Percentiles rank a stretch among this genome's conserved stretches.
phyloP scores from a whole-genome alignment of 2,888 invertebrate species.

The Drosophila suboccidentalis region DNA sequence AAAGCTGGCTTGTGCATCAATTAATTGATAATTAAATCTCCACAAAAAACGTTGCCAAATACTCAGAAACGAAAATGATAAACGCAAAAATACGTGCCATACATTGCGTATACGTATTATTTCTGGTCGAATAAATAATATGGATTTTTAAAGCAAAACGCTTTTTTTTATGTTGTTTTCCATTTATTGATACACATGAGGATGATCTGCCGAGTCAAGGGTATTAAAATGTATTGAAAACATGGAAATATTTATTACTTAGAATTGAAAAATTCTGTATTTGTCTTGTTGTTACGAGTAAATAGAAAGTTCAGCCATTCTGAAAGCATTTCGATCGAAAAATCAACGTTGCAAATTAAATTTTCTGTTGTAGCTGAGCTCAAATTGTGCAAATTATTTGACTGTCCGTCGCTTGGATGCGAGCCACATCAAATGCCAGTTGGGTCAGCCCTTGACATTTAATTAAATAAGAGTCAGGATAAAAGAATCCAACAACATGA shows the following conservation, averaged over 20 bases:
- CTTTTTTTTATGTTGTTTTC: background rate
- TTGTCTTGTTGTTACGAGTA: too few relatives aligned
- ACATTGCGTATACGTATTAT: conserved; percentile 51
- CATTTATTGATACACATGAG: background rate
- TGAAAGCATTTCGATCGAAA: background rate
- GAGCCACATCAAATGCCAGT: conserved; percentile 55
- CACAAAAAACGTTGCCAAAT: conserved; percentile 6
- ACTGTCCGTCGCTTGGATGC: conserved; percentile 14
- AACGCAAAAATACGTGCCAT: conserved; percentile 1
- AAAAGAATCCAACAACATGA: conserved; percentile 56
- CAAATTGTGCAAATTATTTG: conserved; percentile 50
- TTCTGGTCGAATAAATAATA: conserved; percentile 13
- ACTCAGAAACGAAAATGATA: conserved; percentile 7
- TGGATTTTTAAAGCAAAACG: background rate
- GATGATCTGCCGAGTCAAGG: background rate
- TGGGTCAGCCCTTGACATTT: conserved; percentile 72
- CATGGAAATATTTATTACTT: background rate
- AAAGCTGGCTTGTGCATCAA: conserved; percentile 45
- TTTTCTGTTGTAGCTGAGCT: background rate
- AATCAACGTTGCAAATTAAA: conserved; percentile 4
- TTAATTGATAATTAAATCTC: conserved; percentile 51
- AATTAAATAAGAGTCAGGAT: conserved; percentile 68
- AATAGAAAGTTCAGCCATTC: background rate
- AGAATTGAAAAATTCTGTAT: background rate
- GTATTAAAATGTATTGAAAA: background rate